Percentiles rank a stretch among this genome's conserved stretches.
Conservation (phyloP, 2,113 vertebrate genomes). For the Carettochelys insculpta region DNA sequence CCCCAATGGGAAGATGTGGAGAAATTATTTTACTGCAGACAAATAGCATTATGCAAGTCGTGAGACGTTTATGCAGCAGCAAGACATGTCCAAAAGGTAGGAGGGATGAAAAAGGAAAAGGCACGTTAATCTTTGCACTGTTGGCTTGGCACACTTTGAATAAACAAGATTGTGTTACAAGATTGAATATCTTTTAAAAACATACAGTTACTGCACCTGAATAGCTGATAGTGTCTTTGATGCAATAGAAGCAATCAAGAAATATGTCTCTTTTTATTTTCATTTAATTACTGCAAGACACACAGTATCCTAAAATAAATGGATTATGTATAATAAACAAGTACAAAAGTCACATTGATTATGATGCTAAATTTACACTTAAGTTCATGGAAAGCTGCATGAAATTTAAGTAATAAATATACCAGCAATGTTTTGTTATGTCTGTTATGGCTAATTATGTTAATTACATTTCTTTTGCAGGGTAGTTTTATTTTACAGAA, state of each 20-base stretch:
- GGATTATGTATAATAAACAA: background rate
- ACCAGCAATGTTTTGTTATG: conserved; percentile 1
- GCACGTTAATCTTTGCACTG: conserved; percentile 38
- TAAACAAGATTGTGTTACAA: conserved; percentile 70
- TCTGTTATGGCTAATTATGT: conserved; percentile 45
- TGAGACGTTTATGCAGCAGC: conserved; percentile 50
- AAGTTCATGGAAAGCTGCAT: background rate
- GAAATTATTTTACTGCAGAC: conserved; percentile 55
- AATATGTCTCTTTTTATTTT: background rate
- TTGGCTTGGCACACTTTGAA: conserved; percentile 62
- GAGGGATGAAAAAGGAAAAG: conserved; percentile 63
- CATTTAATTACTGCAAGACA: background rate
- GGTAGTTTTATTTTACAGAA: conserved; percentile 44
- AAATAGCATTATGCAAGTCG: conserved; percentile 54
- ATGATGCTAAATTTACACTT: background rate
- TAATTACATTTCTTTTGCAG: conserved; percentile 26
- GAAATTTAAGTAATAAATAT: background rate
- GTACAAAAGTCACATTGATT: background rate
- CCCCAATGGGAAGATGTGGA: conserved; percentile 38
- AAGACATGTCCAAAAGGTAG: conserved; percentile 94
- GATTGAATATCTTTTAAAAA: conserved; percentile 65
- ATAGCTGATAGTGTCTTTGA: background rate
- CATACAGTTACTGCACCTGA: background rate
- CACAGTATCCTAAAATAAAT: background rate
- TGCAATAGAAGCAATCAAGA: background rate